Percentiles rank a stretch among this genome's conserved stretches.
Evolutionary conservation across 2,797 vertebrate species (phyloP).

Genomic region (Loris lydekkerianus): DNA sequence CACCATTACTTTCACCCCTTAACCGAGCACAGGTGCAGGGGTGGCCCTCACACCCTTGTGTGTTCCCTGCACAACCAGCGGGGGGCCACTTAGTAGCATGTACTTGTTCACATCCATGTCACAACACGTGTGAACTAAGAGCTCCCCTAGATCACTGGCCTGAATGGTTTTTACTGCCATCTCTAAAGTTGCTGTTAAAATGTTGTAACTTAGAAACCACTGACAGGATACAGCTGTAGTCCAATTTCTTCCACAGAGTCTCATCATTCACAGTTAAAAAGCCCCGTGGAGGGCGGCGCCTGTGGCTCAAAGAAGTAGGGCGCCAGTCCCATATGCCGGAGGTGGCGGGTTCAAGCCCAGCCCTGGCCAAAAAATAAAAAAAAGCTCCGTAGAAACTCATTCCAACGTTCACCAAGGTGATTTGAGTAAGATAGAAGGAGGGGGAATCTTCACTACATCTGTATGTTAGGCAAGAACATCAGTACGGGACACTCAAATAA

Average conservation of each 20-base stretch:
- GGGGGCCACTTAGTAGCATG: slow-evolving; percentile 52
- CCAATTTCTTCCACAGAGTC: slow-evolving; percentile 50
- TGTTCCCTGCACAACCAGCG: slow-evolving; percentile 65
- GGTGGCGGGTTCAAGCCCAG: too few species aligned
- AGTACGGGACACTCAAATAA: not conserved
- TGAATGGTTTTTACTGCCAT: slow-evolving; percentile 75
- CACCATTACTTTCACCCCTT: slow-evolving; percentile 64
- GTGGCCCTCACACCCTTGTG: slow-evolving; percentile 71
- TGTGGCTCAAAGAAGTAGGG: too few species aligned
- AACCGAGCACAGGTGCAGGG: slow-evolving; percentile 69
- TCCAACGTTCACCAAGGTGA: slow-evolving; percentile 72
- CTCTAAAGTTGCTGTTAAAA: slow-evolving; percentile 74
- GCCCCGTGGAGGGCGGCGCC: slow-evolving; percentile 61
- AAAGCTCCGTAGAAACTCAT: slow-evolving; percentile 80
- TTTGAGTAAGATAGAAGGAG: slow-evolving; percentile 52
- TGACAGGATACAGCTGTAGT: slow-evolving; percentile 73
- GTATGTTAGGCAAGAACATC: not conserved
- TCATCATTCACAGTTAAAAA: slow-evolving; percentile 66
- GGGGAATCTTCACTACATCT: not conserved
- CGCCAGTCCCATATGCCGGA: too few species aligned
- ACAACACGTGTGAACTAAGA: slow-evolving; percentile 74
- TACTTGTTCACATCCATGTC: slow-evolving; percentile 71
- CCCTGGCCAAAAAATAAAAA: not conserved
- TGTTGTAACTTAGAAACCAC: slow-evolving; percentile 76
- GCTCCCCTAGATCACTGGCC: slow-evolving; percentile 79